Conservation (phyloP, 2,113 vertebrate genomes). For the Chelonoidis abingdonii region DNA sequence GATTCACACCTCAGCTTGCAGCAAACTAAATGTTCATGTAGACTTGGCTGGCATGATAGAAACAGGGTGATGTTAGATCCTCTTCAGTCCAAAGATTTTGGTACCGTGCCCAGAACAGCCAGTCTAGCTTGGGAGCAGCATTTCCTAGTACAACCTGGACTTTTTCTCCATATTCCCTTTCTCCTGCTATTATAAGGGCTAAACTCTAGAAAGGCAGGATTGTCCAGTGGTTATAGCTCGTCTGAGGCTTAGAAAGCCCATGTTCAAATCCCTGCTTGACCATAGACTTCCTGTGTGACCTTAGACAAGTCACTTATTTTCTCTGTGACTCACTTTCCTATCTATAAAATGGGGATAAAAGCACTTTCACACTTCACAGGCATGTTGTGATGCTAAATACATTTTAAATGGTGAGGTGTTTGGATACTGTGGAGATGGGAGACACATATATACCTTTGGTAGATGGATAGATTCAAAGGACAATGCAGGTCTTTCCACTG, state of each 20-base stretch:
- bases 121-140: neutral
- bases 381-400: neutral
- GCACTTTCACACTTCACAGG: neutral
- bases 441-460: neutral
- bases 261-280: neutral
- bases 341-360: neutral
- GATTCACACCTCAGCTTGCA: neutral
- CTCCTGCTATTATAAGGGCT: neutral
- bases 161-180: neutral
- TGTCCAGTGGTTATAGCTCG: neutral
- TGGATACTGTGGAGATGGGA: neutral
- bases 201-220: neutral
- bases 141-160: accelerated
- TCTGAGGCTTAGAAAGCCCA: neutral
- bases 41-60: neutral
- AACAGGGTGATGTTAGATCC: accelerated
- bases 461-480: neutral
- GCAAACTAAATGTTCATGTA: neutral
- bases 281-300: neutral
- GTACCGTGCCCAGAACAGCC: neutral
- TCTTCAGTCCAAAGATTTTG: neutral
- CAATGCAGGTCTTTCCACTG: neutral
- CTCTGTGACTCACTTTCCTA: neutral
- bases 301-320: neutral
- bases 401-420: neutral